Conservation (phyloP, 2,113 vertebrate species). For the Aphyosemion australe region DNA sequence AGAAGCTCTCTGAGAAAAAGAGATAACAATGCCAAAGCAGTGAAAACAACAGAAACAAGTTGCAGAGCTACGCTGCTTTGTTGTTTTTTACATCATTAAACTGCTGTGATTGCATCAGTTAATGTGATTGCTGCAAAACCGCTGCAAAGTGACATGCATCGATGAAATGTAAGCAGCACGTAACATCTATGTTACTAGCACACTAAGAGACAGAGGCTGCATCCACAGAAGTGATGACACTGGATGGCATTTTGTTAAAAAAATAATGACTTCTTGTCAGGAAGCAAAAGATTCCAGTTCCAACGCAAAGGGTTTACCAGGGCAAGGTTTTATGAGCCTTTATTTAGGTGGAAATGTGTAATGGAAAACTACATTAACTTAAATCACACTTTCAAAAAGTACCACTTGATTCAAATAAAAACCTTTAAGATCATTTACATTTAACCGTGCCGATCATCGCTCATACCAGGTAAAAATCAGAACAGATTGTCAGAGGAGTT, state of each 20-base stretch:
- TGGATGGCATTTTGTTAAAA: neutral
- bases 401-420: constrained; percentile 56
- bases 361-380: too few species aligned
- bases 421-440: constrained; percentile 74
- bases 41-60: constrained; percentile 33
- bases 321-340: constrained; percentile 26
- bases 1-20: constrained; percentile 49
- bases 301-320: neutral
- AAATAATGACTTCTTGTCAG: neutral
- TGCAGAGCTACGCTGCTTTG: constrained; percentile 12
- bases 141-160: constrained; percentile 11
- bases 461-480: constrained; percentile 77
- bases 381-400: constrained; percentile 4
- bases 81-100: constrained; percentile 16
- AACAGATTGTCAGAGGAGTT: constrained; percentile 63
- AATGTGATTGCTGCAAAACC: constrained; percentile 15
- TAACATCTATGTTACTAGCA: neutral
- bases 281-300: constrained; percentile 2
- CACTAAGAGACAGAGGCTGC: constrained; percentile 2
- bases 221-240: neutral
- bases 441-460: constrained; percentile 64
- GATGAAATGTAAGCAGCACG: constrained; percentile 6
- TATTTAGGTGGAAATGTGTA: neutral
- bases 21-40: constrained; percentile 44
- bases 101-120: constrained; percentile 16